Percentiles rank a stretch among this genome's conserved stretches.
These are phyloP conservation scores for Cossypha polioptera DNA, from an alignment of 2,797 vertebrate species.

Conservation along the genomic window DNA sequence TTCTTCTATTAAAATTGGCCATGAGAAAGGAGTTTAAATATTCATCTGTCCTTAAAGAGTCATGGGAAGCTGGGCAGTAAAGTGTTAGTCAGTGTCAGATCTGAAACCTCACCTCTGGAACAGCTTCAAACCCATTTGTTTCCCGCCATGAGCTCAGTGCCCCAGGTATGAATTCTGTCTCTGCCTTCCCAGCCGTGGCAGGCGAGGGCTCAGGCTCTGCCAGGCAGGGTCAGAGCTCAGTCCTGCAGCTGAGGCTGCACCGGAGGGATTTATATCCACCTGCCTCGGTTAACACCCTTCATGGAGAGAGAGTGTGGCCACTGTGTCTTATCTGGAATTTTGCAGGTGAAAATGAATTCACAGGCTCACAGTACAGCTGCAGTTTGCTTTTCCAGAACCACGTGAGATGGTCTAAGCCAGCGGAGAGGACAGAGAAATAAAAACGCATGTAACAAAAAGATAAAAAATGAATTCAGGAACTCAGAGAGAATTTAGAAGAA, in stretches of 20 bases:
- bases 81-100: background rate
- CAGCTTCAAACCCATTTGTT: fast-evolving
- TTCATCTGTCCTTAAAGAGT: background rate
- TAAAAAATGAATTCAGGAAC: background rate
- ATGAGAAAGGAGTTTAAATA: background rate
- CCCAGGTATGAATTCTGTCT: fast-evolving
- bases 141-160: fast-evolving
- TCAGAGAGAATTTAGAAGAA: background rate
- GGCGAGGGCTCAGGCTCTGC: background rate
- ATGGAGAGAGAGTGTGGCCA: background rate
- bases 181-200: background rate
- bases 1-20: background rate
- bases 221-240: background rate
- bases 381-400: background rate
- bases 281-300: background rate
- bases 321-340: fast-evolving
- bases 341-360: background rate
- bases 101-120: background rate
- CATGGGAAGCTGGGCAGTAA: background rate
- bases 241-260: background rate
- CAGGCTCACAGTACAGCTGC: background rate
- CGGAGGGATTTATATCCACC: background rate
- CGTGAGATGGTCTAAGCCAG: background rate
- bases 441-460: background rate
- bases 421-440: background rate